Conservation (phyloP, 2,888 invertebrate genomes). For the Girardia tigrina region DNA sequence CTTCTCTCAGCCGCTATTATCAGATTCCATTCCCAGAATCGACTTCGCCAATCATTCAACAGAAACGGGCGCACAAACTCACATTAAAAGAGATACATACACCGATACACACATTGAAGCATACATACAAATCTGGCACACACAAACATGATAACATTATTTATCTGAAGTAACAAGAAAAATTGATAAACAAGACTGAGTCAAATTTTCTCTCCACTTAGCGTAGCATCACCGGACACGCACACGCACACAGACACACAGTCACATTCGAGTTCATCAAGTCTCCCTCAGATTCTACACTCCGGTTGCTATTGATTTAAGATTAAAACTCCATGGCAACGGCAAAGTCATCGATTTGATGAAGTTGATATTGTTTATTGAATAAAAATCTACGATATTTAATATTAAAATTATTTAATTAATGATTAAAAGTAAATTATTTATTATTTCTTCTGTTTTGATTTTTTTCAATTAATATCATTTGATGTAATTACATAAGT, state of each 20-base stretch:
- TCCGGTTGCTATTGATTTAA: conserved; percentile 18
- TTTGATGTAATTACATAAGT: too few species aligned
- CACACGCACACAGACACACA: background rate
- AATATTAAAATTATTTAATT: too few species aligned
- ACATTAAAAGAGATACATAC: background rate
- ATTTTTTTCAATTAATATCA: too few species aligned
- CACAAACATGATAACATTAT: too few species aligned
- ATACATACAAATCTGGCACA: too few species aligned
- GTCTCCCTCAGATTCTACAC: background rate
- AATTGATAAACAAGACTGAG: too few species aligned
- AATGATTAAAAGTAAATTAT: too few species aligned
- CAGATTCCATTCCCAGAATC: background rate
- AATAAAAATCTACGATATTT: too few species aligned
- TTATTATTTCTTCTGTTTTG: too few species aligned
- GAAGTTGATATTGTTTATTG: background rate
- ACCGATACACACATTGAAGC: background rate
- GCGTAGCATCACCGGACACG: too few species aligned
- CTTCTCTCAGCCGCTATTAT: background rate
- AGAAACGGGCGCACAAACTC: conserved; percentile 23
- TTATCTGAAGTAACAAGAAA: too few species aligned
- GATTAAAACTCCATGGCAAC: conserved; percentile 13
- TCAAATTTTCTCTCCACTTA: background rate
- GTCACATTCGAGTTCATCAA: background rate
- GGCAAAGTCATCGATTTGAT: conserved; percentile 23
- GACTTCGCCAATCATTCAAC: conserved; percentile 15